A percentile compares a stretch with the other conserved stretches of the same genome.
Conservation (phyloP, 2,888 invertebrate genomes). For the Philereme vetulata region DNA sequence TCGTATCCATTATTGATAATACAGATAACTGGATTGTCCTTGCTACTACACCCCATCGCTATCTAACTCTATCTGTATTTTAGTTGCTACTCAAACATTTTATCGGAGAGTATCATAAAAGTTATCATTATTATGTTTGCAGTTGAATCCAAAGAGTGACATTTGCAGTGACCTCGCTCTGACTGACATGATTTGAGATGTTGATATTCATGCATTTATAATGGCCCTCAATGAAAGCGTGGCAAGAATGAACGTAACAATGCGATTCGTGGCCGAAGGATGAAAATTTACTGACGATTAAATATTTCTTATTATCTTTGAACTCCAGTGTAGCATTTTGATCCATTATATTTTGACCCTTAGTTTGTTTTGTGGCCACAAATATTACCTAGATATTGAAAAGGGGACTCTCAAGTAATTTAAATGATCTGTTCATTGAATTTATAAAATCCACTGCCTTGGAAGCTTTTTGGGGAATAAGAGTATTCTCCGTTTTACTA, state of each 20-base stretch:
- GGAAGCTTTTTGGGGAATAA: neutral
- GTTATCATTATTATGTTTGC: conserved; percentile 1
- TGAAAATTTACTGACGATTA: conserved; percentile 14
- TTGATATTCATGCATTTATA: conserved; percentile 28
- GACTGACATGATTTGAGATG: conserved; percentile 40
- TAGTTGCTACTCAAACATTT: conserved; percentile 11
- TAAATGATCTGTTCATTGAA: neutral
- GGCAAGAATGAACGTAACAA: conserved; percentile 30
- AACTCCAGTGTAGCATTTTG: neutral
- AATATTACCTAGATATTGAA: neutral
- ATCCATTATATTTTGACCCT: neutral
- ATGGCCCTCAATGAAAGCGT: conserved; percentile 23
- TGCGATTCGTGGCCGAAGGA: conserved; percentile 9
- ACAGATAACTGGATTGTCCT: conserved; percentile 9
- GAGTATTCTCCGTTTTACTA: neutral
- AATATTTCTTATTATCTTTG: neutral
- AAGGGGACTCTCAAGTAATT: neutral
- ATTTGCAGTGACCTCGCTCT: neutral
- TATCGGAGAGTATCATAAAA: conserved; percentile 2
- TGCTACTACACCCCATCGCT: conserved; percentile 10
- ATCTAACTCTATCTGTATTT: conserved; percentile 23
- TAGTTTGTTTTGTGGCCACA: neutral
- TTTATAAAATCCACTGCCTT: neutral
- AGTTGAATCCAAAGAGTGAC: neutral
- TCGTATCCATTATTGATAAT: conserved; percentile 5